phyloP scores from a whole-genome alignment of 1,140 invertebrate species.

The Papilio helenus region DNA sequence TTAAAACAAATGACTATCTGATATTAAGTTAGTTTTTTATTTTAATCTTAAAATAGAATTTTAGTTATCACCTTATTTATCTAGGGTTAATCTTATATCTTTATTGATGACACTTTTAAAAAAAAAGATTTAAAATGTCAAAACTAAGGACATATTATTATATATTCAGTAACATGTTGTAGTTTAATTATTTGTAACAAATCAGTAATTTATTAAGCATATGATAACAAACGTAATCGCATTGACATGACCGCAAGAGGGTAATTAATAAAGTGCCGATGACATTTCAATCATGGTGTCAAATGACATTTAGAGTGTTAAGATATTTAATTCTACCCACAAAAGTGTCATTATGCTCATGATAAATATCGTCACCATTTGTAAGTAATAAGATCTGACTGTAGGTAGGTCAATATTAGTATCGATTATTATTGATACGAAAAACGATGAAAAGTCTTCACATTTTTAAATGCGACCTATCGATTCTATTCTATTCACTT shows the following conservation, averaged over 20 bases:
- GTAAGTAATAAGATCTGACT: background rate
- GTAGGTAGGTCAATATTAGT: background rate
- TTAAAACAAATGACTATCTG: background rate
- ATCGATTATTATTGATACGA: background rate
- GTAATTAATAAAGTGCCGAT: background rate
- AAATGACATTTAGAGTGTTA: constrained; percentile 16
- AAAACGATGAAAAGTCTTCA: background rate
- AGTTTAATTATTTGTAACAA: no score
- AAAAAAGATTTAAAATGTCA: no score
- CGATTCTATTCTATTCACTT: background rate
- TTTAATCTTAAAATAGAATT: no score
- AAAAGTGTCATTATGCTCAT: constrained; percentile 15
- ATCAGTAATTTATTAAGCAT: no score
- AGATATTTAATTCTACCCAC: constrained; percentile 2
- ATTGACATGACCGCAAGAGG: constrained; percentile 11
- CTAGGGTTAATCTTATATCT: no score
- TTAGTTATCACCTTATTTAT: no score
- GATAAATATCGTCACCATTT: background rate
- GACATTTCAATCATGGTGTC: constrained; percentile 20
- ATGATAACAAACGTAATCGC: background rate
- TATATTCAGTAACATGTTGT: no score
- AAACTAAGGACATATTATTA: no score
- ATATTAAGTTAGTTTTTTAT: no score
- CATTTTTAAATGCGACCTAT: no score
- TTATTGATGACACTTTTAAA: no score